phyloP scores from a whole-genome alignment of 2,797 vertebrate species.

The Florisuga fusca region DNA sequence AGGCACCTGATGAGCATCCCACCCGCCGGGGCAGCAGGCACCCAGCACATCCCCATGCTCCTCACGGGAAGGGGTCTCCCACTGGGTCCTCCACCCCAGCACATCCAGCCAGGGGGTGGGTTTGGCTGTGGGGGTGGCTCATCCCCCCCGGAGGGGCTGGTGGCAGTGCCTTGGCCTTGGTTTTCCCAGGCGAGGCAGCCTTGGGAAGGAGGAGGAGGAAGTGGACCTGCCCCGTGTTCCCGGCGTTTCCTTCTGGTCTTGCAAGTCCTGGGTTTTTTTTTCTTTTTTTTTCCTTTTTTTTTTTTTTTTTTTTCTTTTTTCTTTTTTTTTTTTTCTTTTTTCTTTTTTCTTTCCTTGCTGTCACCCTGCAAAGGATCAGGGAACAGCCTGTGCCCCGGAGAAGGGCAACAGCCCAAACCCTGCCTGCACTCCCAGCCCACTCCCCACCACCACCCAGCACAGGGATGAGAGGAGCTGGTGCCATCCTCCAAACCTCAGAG shows the following conservation, averaged over 20 bases:
- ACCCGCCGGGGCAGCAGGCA: fast-evolving
- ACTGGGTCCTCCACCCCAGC: too few species aligned
- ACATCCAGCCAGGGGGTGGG: neutral
- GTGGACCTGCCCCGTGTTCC: neutral
- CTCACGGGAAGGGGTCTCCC: fast-evolving
- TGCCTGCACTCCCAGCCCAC: neutral
- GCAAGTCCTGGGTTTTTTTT: fast-evolving
- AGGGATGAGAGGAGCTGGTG: fast-evolving
- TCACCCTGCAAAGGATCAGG: neutral
- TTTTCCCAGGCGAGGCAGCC: neutral
- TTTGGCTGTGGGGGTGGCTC: neutral
- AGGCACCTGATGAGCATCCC: neutral
- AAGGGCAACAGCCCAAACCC: neutral
- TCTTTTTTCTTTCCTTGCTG: too few species aligned
- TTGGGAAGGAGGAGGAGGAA: constrained; percentile 37
- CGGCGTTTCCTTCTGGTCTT: neutral
- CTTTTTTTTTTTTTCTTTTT: neutral
- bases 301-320: too few species aligned
- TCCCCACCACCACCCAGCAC: neutral
- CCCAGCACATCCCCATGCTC: neutral
- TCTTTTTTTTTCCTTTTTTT: neutral
- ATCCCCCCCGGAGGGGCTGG: fast-evolving
- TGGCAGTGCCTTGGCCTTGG: neutral
- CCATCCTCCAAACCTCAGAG: neutral
- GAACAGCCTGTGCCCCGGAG: neutral